Base-by-base conservation (phyloP, 2,888 invertebrate species). In the Entomobrya proxima region DNA sequence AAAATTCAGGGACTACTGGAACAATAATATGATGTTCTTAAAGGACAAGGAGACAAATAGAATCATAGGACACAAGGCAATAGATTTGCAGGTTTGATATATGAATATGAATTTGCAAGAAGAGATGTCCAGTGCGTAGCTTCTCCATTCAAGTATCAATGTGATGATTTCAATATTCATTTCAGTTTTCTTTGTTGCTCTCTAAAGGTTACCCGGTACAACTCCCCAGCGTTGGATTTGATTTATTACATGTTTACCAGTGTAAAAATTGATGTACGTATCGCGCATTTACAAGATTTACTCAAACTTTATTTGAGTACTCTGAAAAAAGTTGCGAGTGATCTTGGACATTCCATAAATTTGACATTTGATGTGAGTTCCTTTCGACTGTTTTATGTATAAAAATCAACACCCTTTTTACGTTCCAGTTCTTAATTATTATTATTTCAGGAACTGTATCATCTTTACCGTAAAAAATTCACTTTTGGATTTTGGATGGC, bases 181-280 rank as follows among this genome's bases (percentile, higher is more conserved):
- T n/a, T n/a, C n/a, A n/a, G n/a, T n/a, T n/a, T n/a, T n/a, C n/a
- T n/a, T n/a, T n/a, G n/a, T n/a, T n/a, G n/a, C n/a, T n/a, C n/a
- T n/a, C n/a, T n/a, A n/a, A 9, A 81, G 77, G 64, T 79, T 1
- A 47, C 61, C 1, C 52, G 83, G 1, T 69, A 86, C n/a, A 55
- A 35, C 13, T 74, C 84, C 13, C 80, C 85, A 32, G 18, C n/a
- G 13, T 0, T 77, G 13, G 89, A 89, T 37, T 37, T 89, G 6
- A 75, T 44, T 0, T 85, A 83, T 24, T 89, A 78, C 40, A 5
- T 88, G 1, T 89, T 55, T 44, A 87, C 69, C 9, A 86, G 86
- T 52, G 74, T 88, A 3, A 13, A 86, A n/a, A 35, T 50, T 9
- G 75, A 76, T 21, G 83, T 87, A 1, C 72, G 87, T 11, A 27